These are phyloP conservation scores for Planiliza haematocheilus DNA, from an alignment of 2,113 vertebrate genomes.

Conservation along the genomic window DNA sequence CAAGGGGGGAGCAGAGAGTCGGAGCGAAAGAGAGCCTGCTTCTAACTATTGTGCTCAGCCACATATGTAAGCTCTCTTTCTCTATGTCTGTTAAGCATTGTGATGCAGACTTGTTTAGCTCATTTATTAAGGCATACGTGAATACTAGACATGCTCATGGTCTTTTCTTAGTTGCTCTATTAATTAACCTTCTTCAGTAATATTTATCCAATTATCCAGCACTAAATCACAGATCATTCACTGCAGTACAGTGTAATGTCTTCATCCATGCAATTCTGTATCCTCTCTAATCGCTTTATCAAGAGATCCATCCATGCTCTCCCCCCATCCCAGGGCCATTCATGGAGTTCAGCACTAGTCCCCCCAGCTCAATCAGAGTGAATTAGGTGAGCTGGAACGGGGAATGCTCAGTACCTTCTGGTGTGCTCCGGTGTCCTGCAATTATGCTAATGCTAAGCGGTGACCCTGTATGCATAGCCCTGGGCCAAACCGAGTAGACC, in stretches of 20 bases:
- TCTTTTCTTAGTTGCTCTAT: conserved; percentile 29
- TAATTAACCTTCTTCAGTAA: conserved; percentile 30
- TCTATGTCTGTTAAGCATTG: conserved; percentile 61
- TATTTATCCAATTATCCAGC: conserved; percentile 6
- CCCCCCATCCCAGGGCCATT: conserved; percentile 45
- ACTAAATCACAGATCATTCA: conserved; percentile 19
- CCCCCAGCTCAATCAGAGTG: conserved; percentile 69
- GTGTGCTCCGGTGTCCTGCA: conserved; percentile 71
- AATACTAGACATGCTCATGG: conserved; percentile 23
- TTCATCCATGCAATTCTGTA: conserved; percentile 13
- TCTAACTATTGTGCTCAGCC: conserved; percentile 75
- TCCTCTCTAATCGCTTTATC: conserved; percentile 34
- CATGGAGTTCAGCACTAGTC: conserved; percentile 62
- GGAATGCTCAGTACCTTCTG: conserved; percentile 62
- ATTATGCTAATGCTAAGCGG: conserved; percentile 79
- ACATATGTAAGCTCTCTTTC: conserved; percentile 56
- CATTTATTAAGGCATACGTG: conserved; percentile 58
- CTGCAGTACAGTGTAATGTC: background rate
- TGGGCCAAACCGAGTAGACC: conserved; percentile 68
- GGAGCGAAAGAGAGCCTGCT: conserved; percentile 9
- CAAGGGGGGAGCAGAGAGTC: background rate
- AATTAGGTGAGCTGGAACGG: conserved; percentile 69
- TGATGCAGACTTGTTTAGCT: conserved; percentile 43
- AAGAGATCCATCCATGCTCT: conserved; percentile 31
- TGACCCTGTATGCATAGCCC: conserved; percentile 65